These are phyloP conservation scores for Leptinotarsa undecemlineata DNA, from an alignment of 1,140 invertebrate species.

Conservation along the genomic window DNA sequence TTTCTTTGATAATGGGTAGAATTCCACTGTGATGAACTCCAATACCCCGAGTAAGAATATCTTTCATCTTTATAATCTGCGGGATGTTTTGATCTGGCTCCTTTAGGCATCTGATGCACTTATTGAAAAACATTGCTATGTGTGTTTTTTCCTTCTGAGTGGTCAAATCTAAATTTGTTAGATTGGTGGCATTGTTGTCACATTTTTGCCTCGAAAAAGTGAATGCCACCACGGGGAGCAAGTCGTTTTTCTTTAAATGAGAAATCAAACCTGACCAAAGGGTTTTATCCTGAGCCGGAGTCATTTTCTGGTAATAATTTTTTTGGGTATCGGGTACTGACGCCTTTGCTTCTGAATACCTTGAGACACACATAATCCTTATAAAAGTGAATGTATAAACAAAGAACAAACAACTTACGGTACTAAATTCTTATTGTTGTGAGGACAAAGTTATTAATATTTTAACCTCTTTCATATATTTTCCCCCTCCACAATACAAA, in stretches of 20 bases:
- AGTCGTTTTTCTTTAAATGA: constrained; percentile 76
- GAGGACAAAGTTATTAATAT: too few relatives aligned
- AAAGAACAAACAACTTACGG: too few relatives aligned
- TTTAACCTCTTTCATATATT: too few relatives aligned
- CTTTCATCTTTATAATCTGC: constrained; percentile 80
- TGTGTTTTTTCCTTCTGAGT: constrained; percentile 79
- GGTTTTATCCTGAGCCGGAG: constrained; percentile 72
- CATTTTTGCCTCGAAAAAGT: constrained; percentile 87
- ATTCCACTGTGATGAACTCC: constrained; percentile 98
- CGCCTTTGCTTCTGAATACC: constrained; percentile 42
- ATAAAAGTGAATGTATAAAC: too few relatives aligned
- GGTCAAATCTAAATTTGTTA: constrained; percentile 79
- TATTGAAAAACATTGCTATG: constrained; percentile 83
- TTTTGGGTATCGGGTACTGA: constrained; percentile 44
- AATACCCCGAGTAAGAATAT: constrained; percentile 84
- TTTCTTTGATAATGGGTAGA: constrained; percentile 95
- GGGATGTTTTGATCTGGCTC: constrained; percentile 84
- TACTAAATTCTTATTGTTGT: too few relatives aligned
- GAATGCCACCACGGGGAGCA: constrained; percentile 92
- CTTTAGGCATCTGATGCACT: constrained; percentile 78
- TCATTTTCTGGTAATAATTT: constrained; percentile 31
- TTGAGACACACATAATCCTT: constrained; percentile 11
- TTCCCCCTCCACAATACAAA: too few relatives aligned
- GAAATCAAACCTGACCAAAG: constrained; percentile 85
- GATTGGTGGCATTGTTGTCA: constrained; percentile 75